Percentiles rank a stretch among this genome's conserved stretches.
phyloP scores from a whole-genome alignment of 2,888 invertebrate genomes.

The Cheilosia vernalis region DNA sequence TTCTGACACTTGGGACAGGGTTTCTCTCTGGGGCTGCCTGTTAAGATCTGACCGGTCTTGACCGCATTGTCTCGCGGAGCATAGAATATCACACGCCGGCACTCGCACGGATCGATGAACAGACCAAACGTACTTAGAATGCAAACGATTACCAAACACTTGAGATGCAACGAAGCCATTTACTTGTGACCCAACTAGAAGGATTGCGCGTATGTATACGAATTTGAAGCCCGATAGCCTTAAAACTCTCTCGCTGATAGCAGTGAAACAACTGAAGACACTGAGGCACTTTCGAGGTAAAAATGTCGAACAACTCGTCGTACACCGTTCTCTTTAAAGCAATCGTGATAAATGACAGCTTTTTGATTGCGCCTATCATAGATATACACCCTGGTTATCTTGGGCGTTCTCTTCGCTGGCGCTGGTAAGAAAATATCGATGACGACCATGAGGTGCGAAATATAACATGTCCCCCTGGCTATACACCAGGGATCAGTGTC shows the following conservation, averaged over 20 bases:
- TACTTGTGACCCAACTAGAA: slow-evolving; percentile 6
- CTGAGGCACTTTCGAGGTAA: not conserved
- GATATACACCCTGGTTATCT: slow-evolving; percentile 46
- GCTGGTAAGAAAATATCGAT: slow-evolving; percentile 3
- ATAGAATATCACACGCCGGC: slow-evolving; percentile 80
- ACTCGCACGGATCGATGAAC: slow-evolving; percentile 73
- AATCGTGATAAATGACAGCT: slow-evolving; percentile 50
- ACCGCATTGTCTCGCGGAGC: slow-evolving; percentile 77
- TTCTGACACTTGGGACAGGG: slow-evolving; percentile 80
- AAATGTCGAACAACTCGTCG: slow-evolving; percentile 5
- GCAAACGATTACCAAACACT: slow-evolving; percentile 57
- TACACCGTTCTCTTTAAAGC: slow-evolving; percentile 24
- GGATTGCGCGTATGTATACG: not conserved
- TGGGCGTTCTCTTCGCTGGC: not conserved
- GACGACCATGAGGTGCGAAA: slow-evolving; percentile 55
- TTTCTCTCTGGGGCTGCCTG: slow-evolving; percentile 77
- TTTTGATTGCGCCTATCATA: slow-evolving; percentile 54
- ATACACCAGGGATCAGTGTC: not conserved
- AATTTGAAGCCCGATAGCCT: not conserved
- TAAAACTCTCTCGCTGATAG: slow-evolving; percentile 20
- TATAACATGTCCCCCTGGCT: slow-evolving; percentile 12
- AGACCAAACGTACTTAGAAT: slow-evolving; percentile 54
- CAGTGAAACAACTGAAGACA: slow-evolving; percentile 15
- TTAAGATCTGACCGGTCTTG: slow-evolving; percentile 79
- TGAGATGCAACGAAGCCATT: slow-evolving; percentile 63